phyloP scores from a whole-genome alignment of 2,113 vertebrate species.

The Thryonomys swinderianus region DNA sequence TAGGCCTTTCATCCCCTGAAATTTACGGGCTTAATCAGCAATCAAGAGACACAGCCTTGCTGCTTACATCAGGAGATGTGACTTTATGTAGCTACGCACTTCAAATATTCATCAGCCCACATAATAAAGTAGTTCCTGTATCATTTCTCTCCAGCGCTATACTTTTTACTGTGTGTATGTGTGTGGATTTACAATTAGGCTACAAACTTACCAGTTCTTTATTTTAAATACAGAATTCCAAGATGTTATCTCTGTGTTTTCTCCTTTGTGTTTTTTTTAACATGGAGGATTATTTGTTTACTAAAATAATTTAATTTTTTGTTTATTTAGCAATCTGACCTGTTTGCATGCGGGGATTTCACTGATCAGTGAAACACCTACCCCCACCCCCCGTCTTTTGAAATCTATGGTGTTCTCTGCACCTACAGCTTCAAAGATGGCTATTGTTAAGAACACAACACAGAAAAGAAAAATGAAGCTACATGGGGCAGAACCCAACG shows the following conservation, averaged over 20 bases:
- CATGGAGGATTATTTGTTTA: background rate
- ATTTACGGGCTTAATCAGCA: slow-evolving; percentile 54
- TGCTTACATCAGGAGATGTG: background rate
- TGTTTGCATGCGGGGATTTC: background rate
- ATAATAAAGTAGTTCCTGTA: slow-evolving; percentile 6
- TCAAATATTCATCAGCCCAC: slow-evolving; percentile 12
- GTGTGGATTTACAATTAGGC: slow-evolving; percentile 36
- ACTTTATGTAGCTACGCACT: slow-evolving; percentile 23
- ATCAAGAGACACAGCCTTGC: slow-evolving; percentile 34
- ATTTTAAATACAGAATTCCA: background rate
- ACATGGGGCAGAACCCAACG: background rate
- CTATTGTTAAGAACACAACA: background rate
- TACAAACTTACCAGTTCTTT: background rate
- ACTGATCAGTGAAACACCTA: no score
- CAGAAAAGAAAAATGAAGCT: background rate
- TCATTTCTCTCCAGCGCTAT: background rate
- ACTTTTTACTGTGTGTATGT: background rate
- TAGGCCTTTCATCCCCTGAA: background rate
- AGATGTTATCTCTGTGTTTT: slow-evolving; percentile 7
- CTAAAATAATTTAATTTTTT: slow-evolving; percentile 2
- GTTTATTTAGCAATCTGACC: background rate
- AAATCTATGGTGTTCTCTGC: background rate
- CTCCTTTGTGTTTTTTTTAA: background rate
- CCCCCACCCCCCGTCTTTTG: background rate
- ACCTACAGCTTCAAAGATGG: background rate